Evolutionary conservation across 2,113 vertebrate species (phyloP).

Genomic region (Pyrgilauda ruficollis): DNA sequence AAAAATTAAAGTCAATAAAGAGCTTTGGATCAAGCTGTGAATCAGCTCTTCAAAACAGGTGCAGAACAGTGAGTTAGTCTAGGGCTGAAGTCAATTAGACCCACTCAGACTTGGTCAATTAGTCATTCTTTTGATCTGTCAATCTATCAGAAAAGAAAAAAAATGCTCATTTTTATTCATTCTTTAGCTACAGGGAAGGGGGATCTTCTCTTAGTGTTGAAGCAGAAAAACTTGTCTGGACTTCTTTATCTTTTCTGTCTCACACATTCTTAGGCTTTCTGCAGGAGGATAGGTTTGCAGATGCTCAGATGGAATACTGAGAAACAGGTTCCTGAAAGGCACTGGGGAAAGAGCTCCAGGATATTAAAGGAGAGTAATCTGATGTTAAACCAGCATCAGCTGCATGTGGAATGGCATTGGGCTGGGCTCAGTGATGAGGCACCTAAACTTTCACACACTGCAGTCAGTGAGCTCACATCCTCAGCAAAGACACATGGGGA

Average conservation of each 20-base stretch:
- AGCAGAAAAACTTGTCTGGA: background rate
- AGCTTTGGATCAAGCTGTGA: background rate
- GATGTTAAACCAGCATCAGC: background rate
- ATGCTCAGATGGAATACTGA: background rate
- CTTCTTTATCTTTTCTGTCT: background rate
- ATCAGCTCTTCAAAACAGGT: background rate
- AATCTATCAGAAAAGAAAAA: background rate
- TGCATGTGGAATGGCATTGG: background rate
- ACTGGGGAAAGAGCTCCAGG: background rate
- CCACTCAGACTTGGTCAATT: background rate
- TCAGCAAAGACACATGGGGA: background rate
- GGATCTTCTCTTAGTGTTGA: background rate
- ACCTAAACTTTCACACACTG: background rate
- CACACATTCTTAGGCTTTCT: background rate
- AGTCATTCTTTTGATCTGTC: slow-evolving; percentile 45
- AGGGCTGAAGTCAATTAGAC: slow-evolving; percentile 33
- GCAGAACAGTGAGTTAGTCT: background rate
- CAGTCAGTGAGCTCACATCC: background rate
- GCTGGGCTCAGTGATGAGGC: background rate
- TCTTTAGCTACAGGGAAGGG: background rate
- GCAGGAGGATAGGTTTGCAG: background rate
- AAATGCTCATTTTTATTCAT: background rate
- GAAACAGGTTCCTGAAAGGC: background rate
- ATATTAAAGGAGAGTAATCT: background rate
- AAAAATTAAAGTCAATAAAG: background rate